A percentile compares a stretch with the other conserved stretches of the same genome.
Conservation (phyloP, 2,888 invertebrate species). For the Mayetiola destructor region DNA sequence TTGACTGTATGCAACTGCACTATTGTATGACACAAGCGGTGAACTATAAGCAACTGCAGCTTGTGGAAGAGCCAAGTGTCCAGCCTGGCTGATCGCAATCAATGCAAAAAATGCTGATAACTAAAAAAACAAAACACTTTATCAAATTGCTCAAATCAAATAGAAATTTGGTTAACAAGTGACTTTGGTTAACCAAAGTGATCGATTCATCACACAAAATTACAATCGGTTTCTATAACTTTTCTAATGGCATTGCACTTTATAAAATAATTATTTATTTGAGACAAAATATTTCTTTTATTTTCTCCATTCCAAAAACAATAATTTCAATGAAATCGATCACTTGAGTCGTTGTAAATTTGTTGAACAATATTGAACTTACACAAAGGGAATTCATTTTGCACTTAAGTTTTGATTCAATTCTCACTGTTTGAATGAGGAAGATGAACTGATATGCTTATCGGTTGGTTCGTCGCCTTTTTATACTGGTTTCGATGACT, state of each 20-base stretch:
- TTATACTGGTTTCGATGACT: slow-evolving; percentile 26
- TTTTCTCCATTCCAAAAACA: not conserved
- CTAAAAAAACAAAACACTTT: not conserved
- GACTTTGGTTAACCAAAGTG: not conserved
- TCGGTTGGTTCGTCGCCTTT: slow-evolving; percentile 27
- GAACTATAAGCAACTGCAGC: slow-evolving; percentile 24
- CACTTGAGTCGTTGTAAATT: not conserved
- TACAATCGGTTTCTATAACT: not conserved
- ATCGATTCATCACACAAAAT: not conserved
- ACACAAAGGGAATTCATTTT: slow-evolving; percentile 37
- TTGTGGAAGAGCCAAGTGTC: not conserved
- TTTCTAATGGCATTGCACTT: not conserved
- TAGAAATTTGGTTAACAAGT: not conserved
- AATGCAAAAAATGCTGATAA: not conserved
- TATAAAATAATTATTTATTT: not conserved
- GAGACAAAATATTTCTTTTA: not conserved
- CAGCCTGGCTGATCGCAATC: not conserved
- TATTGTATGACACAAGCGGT: slow-evolving; percentile 20
- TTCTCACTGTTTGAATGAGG: slow-evolving; percentile 34
- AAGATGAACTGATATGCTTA: slow-evolving; percentile 35
- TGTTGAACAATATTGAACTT: slow-evolving; percentile 24
- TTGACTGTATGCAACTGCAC: slow-evolving; percentile 5
- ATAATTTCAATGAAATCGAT: not conserved
- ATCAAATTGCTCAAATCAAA: slow-evolving; percentile 13
- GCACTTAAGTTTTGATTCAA: slow-evolving; percentile 25